phyloP scores from a whole-genome alignment of 2,797 vertebrate genomes.

The Trematomus bernacchii region DNA sequence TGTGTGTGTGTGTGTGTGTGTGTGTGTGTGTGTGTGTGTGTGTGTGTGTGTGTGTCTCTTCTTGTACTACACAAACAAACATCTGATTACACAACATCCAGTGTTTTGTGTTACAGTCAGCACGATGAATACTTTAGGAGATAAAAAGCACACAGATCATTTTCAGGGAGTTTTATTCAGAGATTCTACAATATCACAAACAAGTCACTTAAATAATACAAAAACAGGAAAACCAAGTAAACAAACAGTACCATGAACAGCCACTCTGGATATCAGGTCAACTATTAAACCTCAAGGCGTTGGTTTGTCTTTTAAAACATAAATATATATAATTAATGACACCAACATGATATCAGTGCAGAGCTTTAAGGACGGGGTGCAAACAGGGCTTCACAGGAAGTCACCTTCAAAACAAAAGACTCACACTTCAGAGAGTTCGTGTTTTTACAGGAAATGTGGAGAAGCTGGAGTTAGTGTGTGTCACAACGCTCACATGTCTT shows the following conservation, averaged over 20 bases:
- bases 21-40: too few relatives aligned
- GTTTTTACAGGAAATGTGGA: too few relatives aligned
- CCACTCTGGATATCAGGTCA: too few relatives aligned
- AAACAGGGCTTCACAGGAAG: conserved; percentile 40
- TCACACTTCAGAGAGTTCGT: neutral
- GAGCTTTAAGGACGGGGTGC: conserved; percentile 47
- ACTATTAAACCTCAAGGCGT: conserved; percentile 32
- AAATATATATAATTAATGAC: conserved; percentile 14
- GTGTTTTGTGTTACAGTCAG: neutral
- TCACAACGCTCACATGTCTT: too few relatives aligned
- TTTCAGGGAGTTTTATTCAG: conserved; percentile 53
- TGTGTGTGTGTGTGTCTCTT: too few relatives aligned
- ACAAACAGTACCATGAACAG: conserved; percentile 18
- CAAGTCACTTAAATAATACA: conserved; percentile 40
- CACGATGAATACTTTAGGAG: neutral
- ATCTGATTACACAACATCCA: neutral
- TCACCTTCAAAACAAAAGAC: conserved; percentile 5
- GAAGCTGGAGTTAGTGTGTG: too few relatives aligned
- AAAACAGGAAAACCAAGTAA: conserved; percentile 32
- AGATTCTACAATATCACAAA: conserved; percentile 30
- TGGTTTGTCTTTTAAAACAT: conserved; percentile 32
- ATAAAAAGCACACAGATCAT: conserved; percentile 2
- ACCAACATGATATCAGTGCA: conserved; percentile 29
- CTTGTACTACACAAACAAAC: neutral
- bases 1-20: too few relatives aligned